Conservation (phyloP, 2,797 vertebrate genomes). For the Phoeniculus purpureus region DNA sequence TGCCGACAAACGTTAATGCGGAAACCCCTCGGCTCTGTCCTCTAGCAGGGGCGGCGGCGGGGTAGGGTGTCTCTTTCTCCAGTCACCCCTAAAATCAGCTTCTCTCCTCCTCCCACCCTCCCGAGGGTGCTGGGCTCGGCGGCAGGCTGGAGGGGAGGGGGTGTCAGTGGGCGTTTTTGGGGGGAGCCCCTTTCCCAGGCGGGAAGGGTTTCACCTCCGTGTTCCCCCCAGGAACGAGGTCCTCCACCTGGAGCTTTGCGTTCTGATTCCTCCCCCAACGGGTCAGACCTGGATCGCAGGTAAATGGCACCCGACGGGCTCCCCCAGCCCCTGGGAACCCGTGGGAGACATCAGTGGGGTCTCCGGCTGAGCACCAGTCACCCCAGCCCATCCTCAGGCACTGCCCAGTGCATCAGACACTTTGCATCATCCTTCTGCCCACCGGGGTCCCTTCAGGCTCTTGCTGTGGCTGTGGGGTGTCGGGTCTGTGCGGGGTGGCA, state of each 20-base stretch:
- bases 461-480: rapidly evolving
- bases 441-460: not conserved
- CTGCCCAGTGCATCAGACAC: rapidly evolving
- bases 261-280: conserved; percentile 86
- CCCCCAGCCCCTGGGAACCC: rapidly evolving
- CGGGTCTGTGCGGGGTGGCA: rapidly evolving
- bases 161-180: no score
- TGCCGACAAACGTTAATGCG: rapidly evolving
- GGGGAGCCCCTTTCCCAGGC: not conserved
- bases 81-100: not conserved
- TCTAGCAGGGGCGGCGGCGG: not conserved
- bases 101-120: not conserved
- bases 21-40: not conserved
- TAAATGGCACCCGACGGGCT: conserved; percentile 37
- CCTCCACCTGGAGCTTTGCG: conserved; percentile 80
- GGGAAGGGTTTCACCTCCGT: not conserved
- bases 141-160: not conserved
- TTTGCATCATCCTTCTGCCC: rapidly evolving
- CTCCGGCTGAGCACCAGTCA: rapidly evolving
- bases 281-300: conserved; percentile 93
- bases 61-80: not conserved
- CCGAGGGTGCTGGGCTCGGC: rapidly evolving
- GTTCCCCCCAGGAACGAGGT: conserved; percentile 84
- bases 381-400: rapidly evolving
- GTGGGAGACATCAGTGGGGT: rapidly evolving